phyloP scores from a whole-genome alignment of 2,797 vertebrate species.

The Spea hammondii region DNA sequence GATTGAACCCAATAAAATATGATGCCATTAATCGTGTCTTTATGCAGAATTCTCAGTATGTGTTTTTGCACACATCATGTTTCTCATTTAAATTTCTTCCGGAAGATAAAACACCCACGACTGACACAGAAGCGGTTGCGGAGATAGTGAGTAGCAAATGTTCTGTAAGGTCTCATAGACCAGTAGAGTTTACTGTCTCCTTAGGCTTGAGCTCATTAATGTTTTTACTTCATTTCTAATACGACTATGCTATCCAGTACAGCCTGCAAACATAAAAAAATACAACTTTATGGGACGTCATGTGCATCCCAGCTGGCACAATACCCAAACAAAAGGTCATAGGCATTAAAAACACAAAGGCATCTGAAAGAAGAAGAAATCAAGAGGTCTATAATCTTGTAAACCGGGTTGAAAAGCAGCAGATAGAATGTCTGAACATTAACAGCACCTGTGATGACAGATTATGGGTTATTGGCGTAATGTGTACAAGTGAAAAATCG shows the following conservation, averaged over 20 bases:
- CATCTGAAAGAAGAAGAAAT: too few relatives aligned
- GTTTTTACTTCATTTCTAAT: neutral
- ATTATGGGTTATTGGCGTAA: too few relatives aligned
- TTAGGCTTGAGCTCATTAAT: neutral
- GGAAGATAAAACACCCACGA: constrained; percentile 24
- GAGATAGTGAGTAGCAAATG: constrained; percentile 29
- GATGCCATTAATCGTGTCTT: constrained; percentile 31
- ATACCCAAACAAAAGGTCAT: too few relatives aligned
- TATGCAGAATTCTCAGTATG: constrained; percentile 37
- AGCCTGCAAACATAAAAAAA: too few relatives aligned
- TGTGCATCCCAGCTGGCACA: too few relatives aligned
- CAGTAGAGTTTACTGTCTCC: neutral
- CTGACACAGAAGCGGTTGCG: constrained; percentile 9
- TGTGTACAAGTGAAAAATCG: too few relatives aligned
- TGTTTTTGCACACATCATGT: constrained; percentile 36
- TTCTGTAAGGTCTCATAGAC: constrained; percentile 5
- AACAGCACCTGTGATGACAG: too few relatives aligned
- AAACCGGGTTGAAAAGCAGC: too few relatives aligned
- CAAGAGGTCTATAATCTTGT: too few relatives aligned
- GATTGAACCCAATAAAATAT: constrained; percentile 39
- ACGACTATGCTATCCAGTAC: neutral
- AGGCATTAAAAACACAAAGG: too few relatives aligned
- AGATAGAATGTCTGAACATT: too few relatives aligned
- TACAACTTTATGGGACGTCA: too few relatives aligned
- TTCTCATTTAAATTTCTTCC: constrained; percentile 39